phyloP scores from a whole-genome alignment of 2,797 vertebrate species.

The Artibeus lituratus region DNA sequence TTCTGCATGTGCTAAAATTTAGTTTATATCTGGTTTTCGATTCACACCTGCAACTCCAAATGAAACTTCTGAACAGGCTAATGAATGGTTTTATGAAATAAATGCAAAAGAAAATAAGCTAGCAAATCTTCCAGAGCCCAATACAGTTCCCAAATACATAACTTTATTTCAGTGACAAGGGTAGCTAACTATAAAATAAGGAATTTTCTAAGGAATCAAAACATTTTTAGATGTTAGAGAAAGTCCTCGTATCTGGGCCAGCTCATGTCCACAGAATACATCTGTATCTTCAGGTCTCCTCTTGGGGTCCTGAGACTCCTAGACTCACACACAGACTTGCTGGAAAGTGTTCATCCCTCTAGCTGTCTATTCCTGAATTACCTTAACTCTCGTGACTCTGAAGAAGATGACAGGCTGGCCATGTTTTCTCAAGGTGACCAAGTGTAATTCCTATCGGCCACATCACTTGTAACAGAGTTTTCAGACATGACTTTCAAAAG shows the following conservation, averaged over 20 bases:
- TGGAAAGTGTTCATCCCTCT: background rate
- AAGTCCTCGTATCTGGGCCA: background rate
- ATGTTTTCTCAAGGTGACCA: background rate
- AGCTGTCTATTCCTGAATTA: background rate
- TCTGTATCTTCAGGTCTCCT: background rate
- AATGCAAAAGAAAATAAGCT: slow-evolving; percentile 15
- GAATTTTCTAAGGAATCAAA: background rate
- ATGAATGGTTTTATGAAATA: slow-evolving; percentile 34
- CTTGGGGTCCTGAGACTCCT: background rate
- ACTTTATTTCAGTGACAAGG: background rate
- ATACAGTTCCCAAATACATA: background rate
- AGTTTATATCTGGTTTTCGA: background rate
- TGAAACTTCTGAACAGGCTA: slow-evolving; percentile 5
- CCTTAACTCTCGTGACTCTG: background rate
- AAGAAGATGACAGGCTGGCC: background rate
- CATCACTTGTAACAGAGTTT: background rate
- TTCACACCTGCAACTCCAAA: slow-evolving; percentile 22
- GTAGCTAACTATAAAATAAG: background rate
- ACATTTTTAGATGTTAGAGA: background rate
- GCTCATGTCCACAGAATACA: background rate
- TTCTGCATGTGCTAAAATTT: background rate
- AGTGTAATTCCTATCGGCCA: background rate
- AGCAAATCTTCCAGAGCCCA: background rate
- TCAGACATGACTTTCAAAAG: background rate
- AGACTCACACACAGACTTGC: background rate